A percentile compares a stretch with the other conserved stretches of the same genome.
Conservation (phyloP, 2,797 vertebrate species). For the Dipus sagitta region DNA sequence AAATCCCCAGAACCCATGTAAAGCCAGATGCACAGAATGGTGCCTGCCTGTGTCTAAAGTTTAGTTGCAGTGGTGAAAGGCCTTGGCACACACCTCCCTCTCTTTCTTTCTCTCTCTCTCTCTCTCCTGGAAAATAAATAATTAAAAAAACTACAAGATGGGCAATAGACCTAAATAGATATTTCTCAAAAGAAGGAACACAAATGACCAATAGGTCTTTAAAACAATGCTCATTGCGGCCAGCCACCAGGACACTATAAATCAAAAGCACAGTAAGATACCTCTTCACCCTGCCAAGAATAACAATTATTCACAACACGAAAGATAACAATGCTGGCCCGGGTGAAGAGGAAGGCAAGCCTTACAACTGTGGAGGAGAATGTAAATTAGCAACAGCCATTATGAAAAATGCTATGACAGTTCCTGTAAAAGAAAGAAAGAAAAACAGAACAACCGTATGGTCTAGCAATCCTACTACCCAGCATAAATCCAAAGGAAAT, state of each 20-base stretch:
- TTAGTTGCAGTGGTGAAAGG: no score
- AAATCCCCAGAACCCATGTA: no score
- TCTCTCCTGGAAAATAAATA: no score
- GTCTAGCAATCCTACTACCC: neutral
- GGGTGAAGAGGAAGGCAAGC: neutral
- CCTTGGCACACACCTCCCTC: no score
- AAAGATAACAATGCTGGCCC: neutral
- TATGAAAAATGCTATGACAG: neutral
- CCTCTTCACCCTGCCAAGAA: neutral
- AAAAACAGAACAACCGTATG: neutral
- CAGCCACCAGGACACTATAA: neutral
- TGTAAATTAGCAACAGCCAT: neutral
- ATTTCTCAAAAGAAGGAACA: neutral
- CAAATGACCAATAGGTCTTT: neutral
- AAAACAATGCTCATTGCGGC: neutral
- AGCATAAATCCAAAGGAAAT: neutral
- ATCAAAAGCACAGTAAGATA: neutral
- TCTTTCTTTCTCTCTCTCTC: no score
- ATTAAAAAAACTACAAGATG: neutral
- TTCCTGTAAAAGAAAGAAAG: neutral
- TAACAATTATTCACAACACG: neutral
- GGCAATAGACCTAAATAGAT: neutral
- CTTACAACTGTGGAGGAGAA: neutral
- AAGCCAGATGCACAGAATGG: no score
- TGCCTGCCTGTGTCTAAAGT: no score